Evolutionary conservation across 1,140 invertebrate species (phyloP), one percentile per base, ranked within the genome.

Genomic region (Hirudo medicinalis): DNA sequence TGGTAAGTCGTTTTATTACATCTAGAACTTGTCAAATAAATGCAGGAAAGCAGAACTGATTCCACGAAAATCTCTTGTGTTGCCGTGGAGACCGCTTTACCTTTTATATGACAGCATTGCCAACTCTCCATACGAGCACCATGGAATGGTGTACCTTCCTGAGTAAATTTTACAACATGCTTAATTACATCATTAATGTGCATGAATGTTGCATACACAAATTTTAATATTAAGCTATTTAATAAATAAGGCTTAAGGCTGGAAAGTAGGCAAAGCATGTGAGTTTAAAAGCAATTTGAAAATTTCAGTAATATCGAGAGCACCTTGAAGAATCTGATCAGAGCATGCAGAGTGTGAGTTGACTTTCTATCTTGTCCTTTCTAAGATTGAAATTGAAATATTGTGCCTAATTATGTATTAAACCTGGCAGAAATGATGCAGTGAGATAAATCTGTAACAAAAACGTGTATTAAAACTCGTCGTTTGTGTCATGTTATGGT

Each of bases 31-130:
- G 43, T 49, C 43, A 49, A 49, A 49, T 49, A 49, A 49, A 49
- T 49, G 43, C 76, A 92, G 91, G 76, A 92, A 91, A 83, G 87
- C 84, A 75, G 82, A 88, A 76, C 83, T 94, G 40, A 81, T 94
- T 74, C 85, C 87, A 19, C 87, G 90, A 32, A 86, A 89, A 73
- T 92, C 96, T 71, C 78, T 97, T 67, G 85, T 85, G 72, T 82
- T 96, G 71, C 87, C 88, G 72, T 97, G 94, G 94, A 85, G 87
- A 76, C 92, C 92, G 54, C 80, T 96, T 20, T 94, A 90, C 80
- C 84, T 91, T 6, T 83, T 89, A 8, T 80, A 84, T 70, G 79
- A 85, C 54, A 77, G 77, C 70, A 78, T 86, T 13, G 74, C 84
- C 72, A 85, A 81, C 78, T 84, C 80, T 77, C 81, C 78, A 76